Percentiles rank a stretch among this genome's conserved stretches.
Evolutionary conservation across 2,113 vertebrate genomes (phyloP).

Genomic region (Sisor rabdophorus): DNA sequence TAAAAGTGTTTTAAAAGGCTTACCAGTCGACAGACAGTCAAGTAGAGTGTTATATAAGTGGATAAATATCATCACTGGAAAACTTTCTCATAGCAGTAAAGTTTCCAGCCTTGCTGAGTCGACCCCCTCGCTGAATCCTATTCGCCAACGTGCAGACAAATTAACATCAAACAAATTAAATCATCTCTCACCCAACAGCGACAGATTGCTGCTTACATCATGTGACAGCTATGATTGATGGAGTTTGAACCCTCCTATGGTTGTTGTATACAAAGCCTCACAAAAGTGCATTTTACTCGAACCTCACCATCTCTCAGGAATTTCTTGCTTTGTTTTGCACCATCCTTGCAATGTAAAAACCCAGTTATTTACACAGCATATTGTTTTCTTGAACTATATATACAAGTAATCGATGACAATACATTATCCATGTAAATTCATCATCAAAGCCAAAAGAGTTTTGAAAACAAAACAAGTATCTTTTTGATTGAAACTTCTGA

Average conservation of each 20-base stretch:
- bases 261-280: slow-evolving; percentile 68
- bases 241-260: slow-evolving; percentile 61
- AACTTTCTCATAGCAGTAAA: slow-evolving; percentile 8
- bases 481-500: no score
- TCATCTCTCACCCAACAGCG: slow-evolving; percentile 67
- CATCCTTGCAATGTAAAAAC: slow-evolving; percentile 53
- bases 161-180: slow-evolving; percentile 27
- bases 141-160: slow-evolving; percentile 63
- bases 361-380: slow-evolving; percentile 67
- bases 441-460: neutral
- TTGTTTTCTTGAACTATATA: slow-evolving; percentile 56
- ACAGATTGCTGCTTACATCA: slow-evolving; percentile 70
- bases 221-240: slow-evolving; percentile 70
- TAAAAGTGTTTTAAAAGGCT: slow-evolving; percentile 23
- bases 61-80: slow-evolving; percentile 19
- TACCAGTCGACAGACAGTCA: neutral
- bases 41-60: neutral
- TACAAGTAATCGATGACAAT: no score
- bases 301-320: slow-evolving; percentile 40
- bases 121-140: slow-evolving; percentile 4
- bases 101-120: slow-evolving; percentile 10
- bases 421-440: neutral
- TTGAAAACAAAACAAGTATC: neutral
- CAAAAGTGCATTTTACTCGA: slow-evolving; percentile 70
- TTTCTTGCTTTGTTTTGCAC: slow-evolving; percentile 36